phyloP scores from a whole-genome alignment of 2,888 invertebrate species.

The Molanna angustata region DNA sequence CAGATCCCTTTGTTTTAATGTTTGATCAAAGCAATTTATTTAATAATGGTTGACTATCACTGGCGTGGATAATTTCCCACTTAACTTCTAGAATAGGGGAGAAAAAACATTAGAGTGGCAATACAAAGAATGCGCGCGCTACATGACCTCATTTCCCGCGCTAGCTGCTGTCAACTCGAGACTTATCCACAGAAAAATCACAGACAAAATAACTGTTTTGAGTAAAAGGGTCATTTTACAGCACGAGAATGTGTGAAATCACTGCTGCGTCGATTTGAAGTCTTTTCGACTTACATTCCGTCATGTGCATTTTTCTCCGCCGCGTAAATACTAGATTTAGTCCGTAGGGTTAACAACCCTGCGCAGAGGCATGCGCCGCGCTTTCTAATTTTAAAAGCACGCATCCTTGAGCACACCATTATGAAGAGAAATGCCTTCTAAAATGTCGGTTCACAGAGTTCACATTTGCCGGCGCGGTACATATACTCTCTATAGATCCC shows the following conservation, averaged over 20 bases:
- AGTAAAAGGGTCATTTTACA: too few species aligned
- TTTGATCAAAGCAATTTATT: background rate
- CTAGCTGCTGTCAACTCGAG: conserved; percentile 11
- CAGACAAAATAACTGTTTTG: too few species aligned
- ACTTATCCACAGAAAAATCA: background rate
- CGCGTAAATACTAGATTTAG: conserved; percentile 2
- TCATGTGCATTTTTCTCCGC: too few species aligned
- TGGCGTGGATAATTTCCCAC: conserved; percentile 10
- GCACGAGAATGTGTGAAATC: too few species aligned
- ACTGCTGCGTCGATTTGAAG: too few species aligned
- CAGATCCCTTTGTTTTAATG: too few species aligned
- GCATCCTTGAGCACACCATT: conserved; percentile 29
- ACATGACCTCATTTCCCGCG: conserved; percentile 30
- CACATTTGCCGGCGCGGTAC: background rate
- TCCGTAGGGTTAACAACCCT: conserved; percentile 31
- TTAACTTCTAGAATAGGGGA: conserved; percentile 3
- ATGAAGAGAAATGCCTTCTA: conserved; percentile 8
- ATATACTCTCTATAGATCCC: background rate
- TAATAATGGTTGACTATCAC: conserved; percentile 12
- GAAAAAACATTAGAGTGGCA: conserved; percentile 12
- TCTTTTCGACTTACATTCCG: too few species aligned
- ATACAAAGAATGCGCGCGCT: conserved; percentile 16
- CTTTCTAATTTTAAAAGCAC: conserved; percentile 33
- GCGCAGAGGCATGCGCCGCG: conserved; percentile 26
- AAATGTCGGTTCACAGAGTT: background rate